phyloP scores from a whole-genome alignment of 2,113 vertebrate species.

The Dasyornis broadbenti region DNA sequence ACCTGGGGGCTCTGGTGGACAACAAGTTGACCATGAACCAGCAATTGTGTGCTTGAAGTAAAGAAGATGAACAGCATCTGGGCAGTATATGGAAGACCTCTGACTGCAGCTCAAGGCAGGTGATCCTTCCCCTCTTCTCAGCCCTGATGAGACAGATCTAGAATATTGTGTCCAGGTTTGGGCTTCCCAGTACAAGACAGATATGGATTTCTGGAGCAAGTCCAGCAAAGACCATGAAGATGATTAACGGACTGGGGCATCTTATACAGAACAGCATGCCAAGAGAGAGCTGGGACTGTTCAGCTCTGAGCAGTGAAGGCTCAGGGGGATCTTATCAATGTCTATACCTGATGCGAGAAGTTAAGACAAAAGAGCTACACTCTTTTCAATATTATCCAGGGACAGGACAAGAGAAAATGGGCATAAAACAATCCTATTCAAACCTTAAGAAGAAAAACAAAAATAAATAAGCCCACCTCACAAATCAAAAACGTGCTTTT shows the following conservation, averaged over 20 bases:
- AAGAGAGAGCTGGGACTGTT: not conserved
- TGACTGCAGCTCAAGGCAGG: not conserved
- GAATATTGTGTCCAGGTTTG: not conserved
- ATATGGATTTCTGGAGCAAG: not conserved
- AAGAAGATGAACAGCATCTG: not conserved
- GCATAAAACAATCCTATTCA: not conserved
- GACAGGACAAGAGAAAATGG: not conserved
- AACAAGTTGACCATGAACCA: not conserved
- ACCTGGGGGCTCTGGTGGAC: not conserved
- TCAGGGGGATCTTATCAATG: not conserved
- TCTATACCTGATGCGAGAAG: not conserved
- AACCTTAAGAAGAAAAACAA: not conserved
- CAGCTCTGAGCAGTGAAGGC: not conserved
- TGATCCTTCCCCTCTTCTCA: not conserved
- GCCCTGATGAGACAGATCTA: not conserved
- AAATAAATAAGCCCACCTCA: too few species aligned
- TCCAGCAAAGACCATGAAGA: not conserved
- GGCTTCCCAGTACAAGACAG: not conserved
- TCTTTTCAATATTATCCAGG: not conserved
- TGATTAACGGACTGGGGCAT: not conserved
- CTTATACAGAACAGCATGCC: not conserved
- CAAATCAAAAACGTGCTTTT: not conserved
- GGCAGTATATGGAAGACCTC: not conserved
- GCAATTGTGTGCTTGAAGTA: not conserved
- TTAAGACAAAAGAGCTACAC: not conserved